Percentiles rank a stretch among this genome's conserved stretches.
These are phyloP conservation scores for Amblyteles armatorius DNA, from an alignment of 2,888 invertebrate genomes.

Conservation along the genomic window DNA sequence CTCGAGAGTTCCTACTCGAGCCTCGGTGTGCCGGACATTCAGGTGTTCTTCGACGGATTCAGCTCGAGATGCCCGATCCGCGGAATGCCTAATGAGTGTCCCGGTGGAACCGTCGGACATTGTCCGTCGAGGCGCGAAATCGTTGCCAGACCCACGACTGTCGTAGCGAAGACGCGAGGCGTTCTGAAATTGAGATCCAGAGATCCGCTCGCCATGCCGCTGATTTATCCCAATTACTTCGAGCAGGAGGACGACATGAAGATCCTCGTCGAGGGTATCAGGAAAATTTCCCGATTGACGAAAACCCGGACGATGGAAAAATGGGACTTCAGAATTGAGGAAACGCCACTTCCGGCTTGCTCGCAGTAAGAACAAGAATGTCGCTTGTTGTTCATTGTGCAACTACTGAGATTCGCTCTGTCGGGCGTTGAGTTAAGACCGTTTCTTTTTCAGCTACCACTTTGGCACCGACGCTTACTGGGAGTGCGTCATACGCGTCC, in stretches of 20 bases:
- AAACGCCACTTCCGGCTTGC: constrained; percentile 87
- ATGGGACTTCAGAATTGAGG: constrained; percentile 87
- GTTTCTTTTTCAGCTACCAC: constrained; percentile 80
- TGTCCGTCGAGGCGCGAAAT: constrained; percentile 82
- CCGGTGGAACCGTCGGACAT: constrained; percentile 71
- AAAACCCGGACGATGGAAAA: constrained; percentile 87
- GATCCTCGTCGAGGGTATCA: constrained; percentile 87
- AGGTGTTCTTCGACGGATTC: constrained; percentile 84
- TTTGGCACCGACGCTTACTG: constrained; percentile 88
- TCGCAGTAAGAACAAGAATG: constrained; percentile 77
- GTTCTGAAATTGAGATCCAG: constrained; percentile 87
- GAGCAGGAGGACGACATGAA: constrained; percentile 87
- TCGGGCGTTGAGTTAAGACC: constrained; percentile 74
- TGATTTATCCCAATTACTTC: constrained; percentile 91
- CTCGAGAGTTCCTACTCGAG: constrained; percentile 80
- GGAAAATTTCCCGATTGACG: constrained; percentile 86
- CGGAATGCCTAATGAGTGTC: constrained; percentile 77
- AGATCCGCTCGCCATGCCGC: constrained; percentile 89
- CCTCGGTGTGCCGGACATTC: constrained; percentile 82
- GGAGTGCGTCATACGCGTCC: constrained; percentile 88
- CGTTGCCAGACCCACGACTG: constrained; percentile 79
- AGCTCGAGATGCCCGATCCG: constrained; percentile 80
- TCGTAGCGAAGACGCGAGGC: constrained; percentile 85
- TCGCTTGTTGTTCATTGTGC: neutral
- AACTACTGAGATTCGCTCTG: neutral